phyloP scores from a whole-genome alignment of 1,140 invertebrate genomes.

The Euglossa dilemma region DNA sequence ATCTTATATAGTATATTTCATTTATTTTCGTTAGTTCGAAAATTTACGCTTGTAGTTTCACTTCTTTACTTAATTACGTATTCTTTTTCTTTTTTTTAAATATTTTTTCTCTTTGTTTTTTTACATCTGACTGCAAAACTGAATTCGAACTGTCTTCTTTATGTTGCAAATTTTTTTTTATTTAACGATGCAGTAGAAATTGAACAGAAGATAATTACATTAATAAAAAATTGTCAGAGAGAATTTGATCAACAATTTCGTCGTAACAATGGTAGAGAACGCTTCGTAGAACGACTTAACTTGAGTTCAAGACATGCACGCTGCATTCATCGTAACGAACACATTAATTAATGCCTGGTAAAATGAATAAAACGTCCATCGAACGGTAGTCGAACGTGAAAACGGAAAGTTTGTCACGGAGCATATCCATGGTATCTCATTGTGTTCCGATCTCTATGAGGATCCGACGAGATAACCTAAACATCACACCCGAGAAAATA shows the following conservation, averaged over 20 bases:
- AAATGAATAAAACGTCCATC: constrained; percentile 10
- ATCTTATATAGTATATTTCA: not conserved
- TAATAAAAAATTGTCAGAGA: not conserved
- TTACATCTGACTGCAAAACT: not conserved
- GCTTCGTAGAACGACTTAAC: constrained; percentile 29
- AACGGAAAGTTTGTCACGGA: constrained; percentile 9
- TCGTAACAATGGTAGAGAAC: constrained; percentile 1
- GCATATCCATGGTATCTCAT: constrained; percentile 41
- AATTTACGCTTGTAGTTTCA: constrained; percentile 9
- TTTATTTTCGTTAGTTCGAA: not conserved
- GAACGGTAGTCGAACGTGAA: constrained; percentile 2
- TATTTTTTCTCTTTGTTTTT: not conserved
- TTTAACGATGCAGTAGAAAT: not conserved
- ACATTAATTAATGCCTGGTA: constrained; percentile 2
- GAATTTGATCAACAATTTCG: constrained; percentile 13
- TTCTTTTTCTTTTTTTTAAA: not conserved
- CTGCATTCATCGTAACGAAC: constrained; percentile 7
- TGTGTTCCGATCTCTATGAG: constrained; percentile 28
- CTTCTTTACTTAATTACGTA: not conserved
- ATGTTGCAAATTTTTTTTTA: not conserved
- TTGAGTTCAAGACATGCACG: constrained; percentile 31
- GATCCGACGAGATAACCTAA: constrained; percentile 41
- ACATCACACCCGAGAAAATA: constrained; percentile 32
- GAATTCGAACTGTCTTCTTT: not conserved
- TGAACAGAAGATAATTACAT: not conserved